Evolutionary conservation across 2,888 invertebrate species (phyloP).

Genomic region (Phania funesta): DNA sequence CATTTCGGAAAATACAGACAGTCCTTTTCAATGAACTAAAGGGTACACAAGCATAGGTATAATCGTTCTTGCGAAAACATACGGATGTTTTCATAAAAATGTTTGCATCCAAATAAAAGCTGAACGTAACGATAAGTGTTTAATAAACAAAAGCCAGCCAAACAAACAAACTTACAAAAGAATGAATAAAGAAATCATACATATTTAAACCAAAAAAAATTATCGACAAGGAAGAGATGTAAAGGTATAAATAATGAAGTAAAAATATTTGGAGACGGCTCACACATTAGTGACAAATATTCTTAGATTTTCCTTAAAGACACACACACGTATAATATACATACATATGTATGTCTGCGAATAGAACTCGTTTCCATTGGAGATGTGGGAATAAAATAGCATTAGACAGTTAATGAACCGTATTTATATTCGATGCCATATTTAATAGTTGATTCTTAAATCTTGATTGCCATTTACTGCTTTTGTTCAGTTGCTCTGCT

Average conservation of each 20-base stretch:
- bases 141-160: slow-evolving; percentile 51
- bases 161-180: slow-evolving; percentile 9
- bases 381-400: not conserved
- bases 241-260: slow-evolving; percentile 35
- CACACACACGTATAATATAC: not conserved
- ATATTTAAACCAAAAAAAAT: slow-evolving; percentile 46
- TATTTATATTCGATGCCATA: slow-evolving; percentile 31
- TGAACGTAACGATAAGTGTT: slow-evolving; percentile 54
- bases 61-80: too few species aligned
- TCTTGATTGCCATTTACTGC: slow-evolving; percentile 7
- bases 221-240: slow-evolving; percentile 36
- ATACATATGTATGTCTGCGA: slow-evolving; percentile 42
- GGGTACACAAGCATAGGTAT: too few species aligned
- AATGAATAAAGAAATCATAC: not conserved
- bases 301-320: not conserved
- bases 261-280: slow-evolving; percentile 1
- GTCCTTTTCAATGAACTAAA: not conserved
- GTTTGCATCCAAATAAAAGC: slow-evolving; percentile 32
- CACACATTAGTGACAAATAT: slow-evolving; percentile 25
- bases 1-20: too few species aligned
- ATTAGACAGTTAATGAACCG: slow-evolving; percentile 44
- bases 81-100: not conserved
- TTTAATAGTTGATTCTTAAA: slow-evolving; percentile 46
- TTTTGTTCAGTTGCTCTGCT: not conserved
- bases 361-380: not conserved